phyloP scores from a whole-genome alignment of 2,888 invertebrate genomes.

The Lithophane ornitopus region DNA sequence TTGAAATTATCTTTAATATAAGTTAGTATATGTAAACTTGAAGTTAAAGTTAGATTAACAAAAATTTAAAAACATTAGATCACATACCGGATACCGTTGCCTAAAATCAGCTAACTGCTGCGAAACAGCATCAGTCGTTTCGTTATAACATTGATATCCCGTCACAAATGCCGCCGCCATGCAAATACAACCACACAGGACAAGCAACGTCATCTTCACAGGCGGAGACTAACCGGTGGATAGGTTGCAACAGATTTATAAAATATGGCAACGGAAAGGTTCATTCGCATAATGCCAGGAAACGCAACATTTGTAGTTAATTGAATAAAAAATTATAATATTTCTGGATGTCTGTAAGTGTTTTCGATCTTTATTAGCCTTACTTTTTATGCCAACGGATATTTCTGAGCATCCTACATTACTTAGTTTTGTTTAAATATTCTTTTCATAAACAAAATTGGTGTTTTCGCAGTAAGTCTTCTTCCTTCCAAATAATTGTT shows the following conservation, averaged over 20 bases:
- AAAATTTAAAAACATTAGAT: neutral
- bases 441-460: no score
- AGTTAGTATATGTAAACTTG: neutral
- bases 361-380: neutral
- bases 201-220: constrained; percentile 10
- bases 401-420: neutral
- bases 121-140: constrained; percentile 26
- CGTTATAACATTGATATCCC: constrained; percentile 25
- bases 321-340: neutral
- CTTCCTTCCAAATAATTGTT: no score
- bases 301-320: neutral
- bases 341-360: neutral
- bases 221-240: neutral
- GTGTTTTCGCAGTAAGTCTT: no score
- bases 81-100: constrained; percentile 18
- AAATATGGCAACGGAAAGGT: neutral
- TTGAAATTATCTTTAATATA: no score
- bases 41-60: no score
- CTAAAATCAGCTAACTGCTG: constrained; percentile 29
- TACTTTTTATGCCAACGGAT: neutral
- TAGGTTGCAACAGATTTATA: constrained; percentile 11
- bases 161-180: constrained; percentile 3
- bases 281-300: constrained; percentile 9
- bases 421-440: no score
- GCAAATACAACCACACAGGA: constrained; percentile 14